Conservation (phyloP, 2,888 invertebrate genomes). For the Erynnis tages region DNA sequence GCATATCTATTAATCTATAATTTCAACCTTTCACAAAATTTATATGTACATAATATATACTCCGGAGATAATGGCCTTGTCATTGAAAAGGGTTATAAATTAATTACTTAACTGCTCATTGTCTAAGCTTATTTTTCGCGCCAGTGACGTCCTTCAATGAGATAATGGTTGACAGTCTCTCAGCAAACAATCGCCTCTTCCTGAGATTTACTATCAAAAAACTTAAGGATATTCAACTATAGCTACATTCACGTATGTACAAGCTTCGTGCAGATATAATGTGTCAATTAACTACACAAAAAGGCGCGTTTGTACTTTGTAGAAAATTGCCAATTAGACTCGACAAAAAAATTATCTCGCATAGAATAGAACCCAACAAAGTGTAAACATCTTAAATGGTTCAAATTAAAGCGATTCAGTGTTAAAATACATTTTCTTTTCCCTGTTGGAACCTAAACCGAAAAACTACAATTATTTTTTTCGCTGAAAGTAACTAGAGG, state of each 20-base stretch:
- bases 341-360: too few species aligned
- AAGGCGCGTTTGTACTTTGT: background rate
- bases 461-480: background rate
- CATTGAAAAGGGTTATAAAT: constrained; percentile 29
- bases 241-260: background rate
- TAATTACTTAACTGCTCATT: constrained; percentile 48
- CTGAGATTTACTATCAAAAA: constrained; percentile 32
- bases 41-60: background rate
- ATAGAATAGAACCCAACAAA: too few species aligned
- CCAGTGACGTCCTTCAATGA: constrained; percentile 54
- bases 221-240: constrained; percentile 9
- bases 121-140: constrained; percentile 59
- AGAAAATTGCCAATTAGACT: too few species aligned
- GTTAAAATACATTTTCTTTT: background rate
- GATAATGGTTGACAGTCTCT: constrained; percentile 44
- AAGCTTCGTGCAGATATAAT: background rate
- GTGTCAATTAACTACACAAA: background rate
- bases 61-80: constrained; percentile 11
- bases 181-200: constrained; percentile 41
- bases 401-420: too few species aligned
- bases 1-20: too few species aligned
- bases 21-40: background rate
- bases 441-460: background rate
- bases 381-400: too few species aligned
- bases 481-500: background rate